Conservation (phyloP, 1,140 invertebrate genomes). For the Dendroctonus ponderosae region DNA sequence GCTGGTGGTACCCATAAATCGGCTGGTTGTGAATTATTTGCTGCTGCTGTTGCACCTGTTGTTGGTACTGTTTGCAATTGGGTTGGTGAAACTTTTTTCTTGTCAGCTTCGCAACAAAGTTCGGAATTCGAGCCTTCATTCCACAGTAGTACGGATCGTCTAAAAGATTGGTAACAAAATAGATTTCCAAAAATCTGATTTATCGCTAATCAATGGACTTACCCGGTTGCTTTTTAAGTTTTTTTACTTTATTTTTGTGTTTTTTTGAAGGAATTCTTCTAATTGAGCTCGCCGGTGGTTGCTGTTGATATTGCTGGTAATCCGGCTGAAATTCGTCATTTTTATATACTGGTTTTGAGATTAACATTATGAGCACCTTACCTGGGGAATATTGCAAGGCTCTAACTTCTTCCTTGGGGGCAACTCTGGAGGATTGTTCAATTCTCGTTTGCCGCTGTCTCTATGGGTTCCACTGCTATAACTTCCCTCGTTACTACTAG, state of each 20-base stretch:
- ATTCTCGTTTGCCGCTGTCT: slow-evolving; percentile 35
- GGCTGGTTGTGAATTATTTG: slow-evolving; percentile 8
- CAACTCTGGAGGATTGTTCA: slow-evolving; percentile 77
- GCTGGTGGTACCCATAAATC: slow-evolving; percentile 28
- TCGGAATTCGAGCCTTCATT: slow-evolving; percentile 72
- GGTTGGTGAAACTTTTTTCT: slow-evolving; percentile 20
- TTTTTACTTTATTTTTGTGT: slow-evolving; percentile 22
- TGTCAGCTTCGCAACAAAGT: slow-evolving; percentile 71
- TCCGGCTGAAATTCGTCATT: slow-evolving; percentile 14
- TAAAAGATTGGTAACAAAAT: slow-evolving; percentile 2
- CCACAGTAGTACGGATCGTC: slow-evolving; percentile 92
- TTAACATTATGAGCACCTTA: background rate
- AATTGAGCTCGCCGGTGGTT: slow-evolving; percentile 12
- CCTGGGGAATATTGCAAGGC: slow-evolving; percentile 47
- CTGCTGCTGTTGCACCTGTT: slow-evolving; percentile 5
- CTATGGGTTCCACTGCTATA: background rate
- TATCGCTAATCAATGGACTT: background rate
- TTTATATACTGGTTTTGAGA: background rate
- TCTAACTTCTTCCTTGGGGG: slow-evolving; percentile 82
- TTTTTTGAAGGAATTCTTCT: slow-evolving; percentile 24
- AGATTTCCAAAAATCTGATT: background rate
- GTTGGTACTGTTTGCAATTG: slow-evolving; percentile 10
- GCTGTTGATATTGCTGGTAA: slow-evolving; percentile 4
- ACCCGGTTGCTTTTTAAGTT: slow-evolving; percentile 19
- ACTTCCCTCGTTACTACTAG: background rate